Evolutionary conservation across 2,113 vertebrate species (phyloP).

Genomic region (Agapornis roseicollis): DNA sequence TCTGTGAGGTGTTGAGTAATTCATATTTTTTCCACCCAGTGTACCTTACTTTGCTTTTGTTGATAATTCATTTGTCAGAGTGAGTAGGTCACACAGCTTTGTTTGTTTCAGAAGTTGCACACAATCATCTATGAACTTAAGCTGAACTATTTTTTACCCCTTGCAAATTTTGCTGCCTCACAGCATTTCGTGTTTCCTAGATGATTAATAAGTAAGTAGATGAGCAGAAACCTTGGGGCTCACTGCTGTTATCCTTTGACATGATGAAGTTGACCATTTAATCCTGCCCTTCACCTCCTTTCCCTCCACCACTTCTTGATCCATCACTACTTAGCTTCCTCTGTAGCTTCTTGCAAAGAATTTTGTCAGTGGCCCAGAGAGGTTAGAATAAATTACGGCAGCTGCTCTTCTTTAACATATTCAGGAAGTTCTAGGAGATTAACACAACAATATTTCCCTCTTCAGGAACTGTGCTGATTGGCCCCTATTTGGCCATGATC

Average conservation of each 20-base stretch:
- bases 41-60: conserved; percentile 27
- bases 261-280: conserved; percentile 67
- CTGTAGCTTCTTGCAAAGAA: conserved; percentile 17
- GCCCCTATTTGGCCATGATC: neutral
- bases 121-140: conserved; percentile 33
- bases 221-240: conserved; percentile 38
- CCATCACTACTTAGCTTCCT: conserved; percentile 56
- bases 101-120: conserved; percentile 45
- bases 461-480: neutral
- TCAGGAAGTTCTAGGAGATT: conserved; percentile 55
- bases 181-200: conserved; percentile 37
- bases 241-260: conserved; percentile 61
- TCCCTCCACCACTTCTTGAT: conserved; percentile 44
- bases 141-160: conserved; percentile 52
- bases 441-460: conserved; percentile 43
- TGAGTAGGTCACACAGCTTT: conserved; percentile 36
- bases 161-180: conserved; percentile 61
- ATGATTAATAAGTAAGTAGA: conserved; percentile 64
- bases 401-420: conserved; percentile 50
- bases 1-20: conserved; percentile 56
- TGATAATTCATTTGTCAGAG: conserved; percentile 47
- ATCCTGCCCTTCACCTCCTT: conserved; percentile 65
- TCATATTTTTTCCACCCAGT: conserved; percentile 47
- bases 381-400: conserved; percentile 63
- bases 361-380: conserved; percentile 55